Evolutionary conservation across 2,797 vertebrate species (phyloP), one percentile per base, ranked within the genome.

Genomic region (Takifugu ocellatus): DNA sequence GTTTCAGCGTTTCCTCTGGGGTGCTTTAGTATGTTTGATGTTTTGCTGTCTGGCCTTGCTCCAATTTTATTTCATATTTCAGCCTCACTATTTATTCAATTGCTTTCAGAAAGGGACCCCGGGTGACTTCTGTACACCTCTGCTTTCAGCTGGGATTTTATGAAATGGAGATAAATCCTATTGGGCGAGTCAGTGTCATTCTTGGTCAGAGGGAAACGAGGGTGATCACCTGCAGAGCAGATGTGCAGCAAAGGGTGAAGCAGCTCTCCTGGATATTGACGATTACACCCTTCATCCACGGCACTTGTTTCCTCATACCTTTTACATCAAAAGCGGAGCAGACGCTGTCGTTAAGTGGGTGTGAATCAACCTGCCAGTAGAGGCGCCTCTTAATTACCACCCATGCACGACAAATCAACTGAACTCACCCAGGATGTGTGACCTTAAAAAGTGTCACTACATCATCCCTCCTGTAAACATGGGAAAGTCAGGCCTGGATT

Each of bases 341-440:
- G 80, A 85, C 83, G 85, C 80, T 72, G 75, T 77, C 68, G 74
- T 85, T 89, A 89, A 89, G 88, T 85, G 88, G 82, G 83, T 81
- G 82, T 88, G 91, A 91, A 85, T 92, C 88, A 91, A 90, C 80
- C 84, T 91, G 90, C 84, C 88, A 89, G 87, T 88, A 85, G 72
- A 75, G 68, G 78, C 55, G 70, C 66, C 61, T 66, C 69, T 85
- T 92, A 91, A 93, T 90, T 90, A 86, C 68, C 25, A 72, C 74
- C 73, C 69, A 84, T 64, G 83, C 76, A 81, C 59, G 54, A 89
- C 90, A 91, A 91, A 92, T 90, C 86, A 91, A 84, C 86, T 87
- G 81, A 85, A 91, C 89, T 85, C 83, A 79, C 70, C 72, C 72
- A 72, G 75, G 75, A 78, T 82, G 81, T 79, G 77, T 74, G 81